Percentiles rank a stretch among this genome's conserved stretches.
Conservation (phyloP, 2,113 vertebrate species). For the Syrmaticus mikado region DNA sequence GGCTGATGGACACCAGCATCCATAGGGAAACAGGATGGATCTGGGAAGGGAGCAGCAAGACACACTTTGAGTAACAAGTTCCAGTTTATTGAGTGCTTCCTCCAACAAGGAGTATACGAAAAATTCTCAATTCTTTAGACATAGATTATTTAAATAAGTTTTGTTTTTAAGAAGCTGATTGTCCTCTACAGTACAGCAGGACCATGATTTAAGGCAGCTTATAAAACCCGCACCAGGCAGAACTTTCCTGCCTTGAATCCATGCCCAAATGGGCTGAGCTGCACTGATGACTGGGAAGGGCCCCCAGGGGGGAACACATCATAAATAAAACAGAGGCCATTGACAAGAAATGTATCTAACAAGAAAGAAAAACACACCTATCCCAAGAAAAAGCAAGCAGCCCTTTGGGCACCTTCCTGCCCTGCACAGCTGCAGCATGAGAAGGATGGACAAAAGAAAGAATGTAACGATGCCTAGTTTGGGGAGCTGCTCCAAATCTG, state of each 20-base stretch:
- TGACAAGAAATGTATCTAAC: not conserved
- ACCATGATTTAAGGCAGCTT: constrained; percentile 64
- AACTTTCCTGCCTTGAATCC: not conserved
- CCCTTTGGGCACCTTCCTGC: not conserved
- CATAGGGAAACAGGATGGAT: not conserved
- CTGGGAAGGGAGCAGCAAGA: not conserved
- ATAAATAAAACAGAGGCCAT: not conserved
- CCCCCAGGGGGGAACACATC: not conserved
- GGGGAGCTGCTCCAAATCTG: not conserved
- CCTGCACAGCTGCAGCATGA: not conserved
- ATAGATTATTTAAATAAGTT: constrained; percentile 40
- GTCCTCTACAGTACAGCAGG: constrained; percentile 17
- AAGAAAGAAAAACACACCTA: not conserved
- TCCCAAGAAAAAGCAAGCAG: not conserved
- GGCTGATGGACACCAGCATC: not conserved
- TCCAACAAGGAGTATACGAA: constrained; percentile 11
- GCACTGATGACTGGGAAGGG: not conserved
- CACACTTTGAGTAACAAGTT: not conserved
- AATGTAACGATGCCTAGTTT: not conserved
- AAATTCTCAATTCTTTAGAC: not conserved
- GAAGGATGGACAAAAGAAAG: not conserved
- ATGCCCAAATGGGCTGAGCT: not conserved
- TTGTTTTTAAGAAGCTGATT: constrained; percentile 20
- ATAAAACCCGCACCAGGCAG: not conserved
- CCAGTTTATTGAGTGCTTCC: constrained; percentile 42